A percentile compares a stretch with the other conserved stretches of the same genome.
Evolutionary conservation across 2,888 invertebrate species (phyloP).

Genomic region (Ametastegia equiseti): DNA sequence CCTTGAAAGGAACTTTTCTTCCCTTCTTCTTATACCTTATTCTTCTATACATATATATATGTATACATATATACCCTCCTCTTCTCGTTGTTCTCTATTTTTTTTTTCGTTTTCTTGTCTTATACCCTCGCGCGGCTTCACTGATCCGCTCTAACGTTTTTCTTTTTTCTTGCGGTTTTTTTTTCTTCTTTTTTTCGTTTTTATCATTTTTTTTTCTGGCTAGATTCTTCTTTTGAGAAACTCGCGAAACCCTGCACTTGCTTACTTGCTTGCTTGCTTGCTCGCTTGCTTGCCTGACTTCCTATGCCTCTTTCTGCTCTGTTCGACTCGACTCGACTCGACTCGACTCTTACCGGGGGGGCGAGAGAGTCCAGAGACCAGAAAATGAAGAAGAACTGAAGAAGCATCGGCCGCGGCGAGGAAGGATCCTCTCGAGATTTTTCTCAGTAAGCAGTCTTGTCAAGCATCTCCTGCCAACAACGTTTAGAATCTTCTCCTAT

Average conservation of each 20-base stretch:
- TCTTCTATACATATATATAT: too few species aligned
- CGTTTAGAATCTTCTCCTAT: slow-evolving; percentile 15
- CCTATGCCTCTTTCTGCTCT: background rate
- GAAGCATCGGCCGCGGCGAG: background rate
- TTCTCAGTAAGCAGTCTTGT: slow-evolving; percentile 32
- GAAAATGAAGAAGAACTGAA: background rate
- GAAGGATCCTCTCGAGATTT: slow-evolving; percentile 31
- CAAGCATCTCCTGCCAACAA: background rate
- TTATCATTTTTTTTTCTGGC: background rate
- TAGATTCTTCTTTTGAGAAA: background rate
- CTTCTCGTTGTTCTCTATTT: background rate
- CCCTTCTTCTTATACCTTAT: too few species aligned
- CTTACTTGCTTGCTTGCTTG: background rate
- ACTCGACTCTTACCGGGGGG: too few species aligned
- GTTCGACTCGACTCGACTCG: background rate
- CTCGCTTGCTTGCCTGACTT: background rate
- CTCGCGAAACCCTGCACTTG: background rate
- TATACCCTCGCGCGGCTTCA: background rate
- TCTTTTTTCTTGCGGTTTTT: background rate
- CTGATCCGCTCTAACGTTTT: background rate
- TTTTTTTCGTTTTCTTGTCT: background rate
- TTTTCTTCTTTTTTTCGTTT: background rate
- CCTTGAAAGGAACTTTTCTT: background rate
- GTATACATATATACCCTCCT: too few species aligned
- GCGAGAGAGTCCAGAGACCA: background rate